Percentiles rank a stretch among this genome's conserved stretches.
Conservation (phyloP, 2,797 vertebrate genomes). For the Propithecus perrieri region DNA sequence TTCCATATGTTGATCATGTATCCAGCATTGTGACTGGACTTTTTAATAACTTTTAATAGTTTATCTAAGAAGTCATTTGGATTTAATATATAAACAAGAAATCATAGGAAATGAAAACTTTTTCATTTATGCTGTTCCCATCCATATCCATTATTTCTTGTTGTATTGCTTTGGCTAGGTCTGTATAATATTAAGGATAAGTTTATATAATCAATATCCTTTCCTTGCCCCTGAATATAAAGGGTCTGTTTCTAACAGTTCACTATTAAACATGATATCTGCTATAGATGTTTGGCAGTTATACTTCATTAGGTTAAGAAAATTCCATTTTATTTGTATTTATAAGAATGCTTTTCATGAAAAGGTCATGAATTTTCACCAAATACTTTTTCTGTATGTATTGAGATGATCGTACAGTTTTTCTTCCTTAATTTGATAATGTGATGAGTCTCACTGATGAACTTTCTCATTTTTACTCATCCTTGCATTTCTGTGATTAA, state of each 20-base stretch:
- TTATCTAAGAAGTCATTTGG: neutral
- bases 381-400: neutral
- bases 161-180: neutral
- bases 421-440: neutral
- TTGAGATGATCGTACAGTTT: neutral
- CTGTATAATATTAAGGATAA: neutral
- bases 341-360: neutral
- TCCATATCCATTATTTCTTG: neutral
- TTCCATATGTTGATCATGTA: neutral
- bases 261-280: neutral
- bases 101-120: neutral
- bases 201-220: neutral
- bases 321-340: neutral
- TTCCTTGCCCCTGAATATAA: neutral
- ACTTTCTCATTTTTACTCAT: neutral
- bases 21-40: neutral
- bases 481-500: neutral
- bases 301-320: neutral
- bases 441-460: neutral
- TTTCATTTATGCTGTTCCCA: neutral
- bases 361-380: neutral
- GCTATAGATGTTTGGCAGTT: neutral
- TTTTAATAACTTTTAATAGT: neutral
- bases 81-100: neutral
- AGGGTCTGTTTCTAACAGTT: neutral